Percentiles rank a stretch among this genome's conserved stretches.
Evolutionary conservation across 2,888 invertebrate genomes (phyloP).

Genomic region (Hypselothyrea guttata): DNA sequence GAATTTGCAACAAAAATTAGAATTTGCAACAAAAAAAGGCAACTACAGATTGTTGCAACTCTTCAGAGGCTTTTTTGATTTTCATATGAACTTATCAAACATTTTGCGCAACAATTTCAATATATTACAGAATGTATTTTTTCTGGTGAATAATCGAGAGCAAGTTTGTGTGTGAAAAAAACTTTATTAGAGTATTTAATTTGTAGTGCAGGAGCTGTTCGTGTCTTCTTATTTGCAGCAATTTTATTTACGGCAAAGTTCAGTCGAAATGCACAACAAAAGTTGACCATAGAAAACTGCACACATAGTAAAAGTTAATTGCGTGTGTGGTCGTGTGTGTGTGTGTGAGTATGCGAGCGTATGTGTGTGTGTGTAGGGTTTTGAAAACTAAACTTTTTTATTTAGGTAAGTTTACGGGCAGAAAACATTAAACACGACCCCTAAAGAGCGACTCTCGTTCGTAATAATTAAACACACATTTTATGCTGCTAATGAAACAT

Average conservation of each 20-base stretch:
- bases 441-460: constrained; percentile 19
- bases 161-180: no score
- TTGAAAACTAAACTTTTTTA: constrained; percentile 67
- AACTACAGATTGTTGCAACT: no score
- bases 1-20: no score
- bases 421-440: constrained; percentile 47
- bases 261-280: constrained; percentile 71
- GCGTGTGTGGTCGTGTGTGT: constrained; percentile 45
- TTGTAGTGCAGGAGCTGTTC: not conserved
- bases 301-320: constrained; percentile 72
- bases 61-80: no score
- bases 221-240: constrained; percentile 13
- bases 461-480: constrained; percentile 76
- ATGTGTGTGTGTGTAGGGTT: constrained; percentile 30
- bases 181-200: not conserved
- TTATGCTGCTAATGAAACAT: constrained; percentile 77
- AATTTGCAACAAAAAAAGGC: no score
- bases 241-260: constrained; percentile 72
- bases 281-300: constrained; percentile 65
- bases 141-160: no score
- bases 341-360: constrained; percentile 15
- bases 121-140: no score
- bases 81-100: no score
- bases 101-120: no score
- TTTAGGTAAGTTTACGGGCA: constrained; percentile 71